Evolutionary conservation across 2,888 invertebrate species (phyloP).

Genomic region (Holacanthella duospinosa): DNA sequence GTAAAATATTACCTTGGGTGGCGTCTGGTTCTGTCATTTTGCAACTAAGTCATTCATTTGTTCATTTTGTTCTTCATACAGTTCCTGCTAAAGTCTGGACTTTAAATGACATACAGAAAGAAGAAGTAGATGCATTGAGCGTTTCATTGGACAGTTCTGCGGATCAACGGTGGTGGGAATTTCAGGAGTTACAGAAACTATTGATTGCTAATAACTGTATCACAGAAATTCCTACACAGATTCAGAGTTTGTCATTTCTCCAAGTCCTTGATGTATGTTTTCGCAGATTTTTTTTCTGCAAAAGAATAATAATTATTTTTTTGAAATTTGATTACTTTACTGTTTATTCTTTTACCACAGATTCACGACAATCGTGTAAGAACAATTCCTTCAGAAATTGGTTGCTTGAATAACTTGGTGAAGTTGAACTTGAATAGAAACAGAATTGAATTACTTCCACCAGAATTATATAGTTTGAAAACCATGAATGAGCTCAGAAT

Average conservation of each 20-base stretch:
- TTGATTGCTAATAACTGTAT: slow-evolving; percentile 49
- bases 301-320: slow-evolving; percentile 1
- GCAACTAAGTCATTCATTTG: neutral
- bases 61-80: slow-evolving; percentile 5
- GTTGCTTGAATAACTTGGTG: slow-evolving; percentile 56
- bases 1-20: slow-evolving; percentile 1
- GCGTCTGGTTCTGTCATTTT: neutral
- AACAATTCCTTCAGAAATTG: slow-evolving; percentile 61
- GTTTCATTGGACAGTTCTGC: slow-evolving; percentile 30
- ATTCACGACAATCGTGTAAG: slow-evolving; percentile 72
- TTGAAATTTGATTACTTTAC: no score
- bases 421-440: slow-evolving; percentile 66
- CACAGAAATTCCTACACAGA: slow-evolving; percentile 52
- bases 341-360: no score
- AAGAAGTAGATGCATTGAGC: slow-evolving; percentile 27
- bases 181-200: slow-evolving; percentile 35
- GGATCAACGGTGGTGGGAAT: slow-evolving; percentile 36
- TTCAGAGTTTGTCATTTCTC: slow-evolving; percentile 57
- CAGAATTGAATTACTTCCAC: slow-evolving; percentile 52
- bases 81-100: slow-evolving; percentile 33
- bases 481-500: slow-evolving; percentile 61
- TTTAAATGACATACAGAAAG: slow-evolving; percentile 33
- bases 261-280: slow-evolving; percentile 57
- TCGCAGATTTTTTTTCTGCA: neutral
- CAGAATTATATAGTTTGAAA: slow-evolving; percentile 56